phyloP scores from a whole-genome alignment of 2,113 vertebrate genomes.

The Mungos mungo region DNA sequence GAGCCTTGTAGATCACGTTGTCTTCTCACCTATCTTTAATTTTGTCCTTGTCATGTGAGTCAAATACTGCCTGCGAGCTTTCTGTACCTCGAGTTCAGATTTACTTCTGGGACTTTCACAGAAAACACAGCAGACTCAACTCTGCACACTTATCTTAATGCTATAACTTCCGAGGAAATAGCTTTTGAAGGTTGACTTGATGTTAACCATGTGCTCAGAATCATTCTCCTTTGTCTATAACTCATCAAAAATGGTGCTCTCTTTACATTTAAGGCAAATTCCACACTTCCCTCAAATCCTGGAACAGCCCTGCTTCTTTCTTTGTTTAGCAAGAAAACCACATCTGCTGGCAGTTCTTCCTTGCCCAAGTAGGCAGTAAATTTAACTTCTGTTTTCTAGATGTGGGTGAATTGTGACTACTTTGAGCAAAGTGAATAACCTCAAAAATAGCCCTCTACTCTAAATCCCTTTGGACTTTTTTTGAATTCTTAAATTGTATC shows the following conservation, averaged over 20 bases:
- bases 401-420: background rate
- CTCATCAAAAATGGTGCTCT: background rate
- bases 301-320: background rate
- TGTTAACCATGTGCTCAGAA: background rate
- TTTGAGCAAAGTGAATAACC: background rate
- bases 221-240: background rate
- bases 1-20: background rate
- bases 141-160: background rate
- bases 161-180: background rate
- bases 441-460: background rate
- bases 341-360: background rate
- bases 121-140: background rate
- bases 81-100: background rate
- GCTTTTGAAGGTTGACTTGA: background rate
- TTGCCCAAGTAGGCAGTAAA: background rate
- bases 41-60: background rate
- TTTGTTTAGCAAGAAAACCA: conserved; percentile 10
- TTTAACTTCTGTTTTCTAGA: background rate
- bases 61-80: background rate
- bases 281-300: background rate
- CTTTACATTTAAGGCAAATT: background rate
- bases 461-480: background rate
- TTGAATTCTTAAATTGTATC: background rate
- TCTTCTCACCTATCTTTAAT: background rate
- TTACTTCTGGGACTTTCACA: background rate